Evolutionary conservation across 2,797 vertebrate species (phyloP), one percentile per base, ranked within the genome.

Genomic region (Prionace glauca): DNA sequence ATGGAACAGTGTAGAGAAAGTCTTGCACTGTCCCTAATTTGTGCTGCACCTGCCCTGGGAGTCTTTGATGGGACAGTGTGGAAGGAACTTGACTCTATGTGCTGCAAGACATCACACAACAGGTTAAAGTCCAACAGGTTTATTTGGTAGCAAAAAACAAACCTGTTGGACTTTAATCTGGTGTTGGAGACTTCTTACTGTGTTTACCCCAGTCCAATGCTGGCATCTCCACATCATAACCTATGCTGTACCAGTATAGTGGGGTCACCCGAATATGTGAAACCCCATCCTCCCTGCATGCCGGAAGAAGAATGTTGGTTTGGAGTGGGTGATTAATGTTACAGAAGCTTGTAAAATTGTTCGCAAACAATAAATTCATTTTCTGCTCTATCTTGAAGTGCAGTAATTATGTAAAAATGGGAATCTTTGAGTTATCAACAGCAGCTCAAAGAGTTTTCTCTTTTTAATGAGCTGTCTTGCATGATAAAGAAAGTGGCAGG

Each of bases 391-490:
- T 69, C 62, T 92, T 32, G 41, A 69, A 92, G 65, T 69, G 20
- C 65, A 41, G 90, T 92, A 92, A 36, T 92, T 92, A 92, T 92
- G 90, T 41, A 69, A 92, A 92, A 92, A 69, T 69, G 90, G 69
- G 65, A 41, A 92, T 41, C 62, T 92, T 65, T 69, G 60, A 69
- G 69, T 92, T 92, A 92, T 92, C 90, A 92, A 92, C 3, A 69
- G 90, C 90, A 92, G 18, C n/a, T 24, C n/a, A 41, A 92, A 92
- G 90, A 92, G 65, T 41, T 69, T 14, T 92, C 0, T 67, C 90
- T 41, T 92, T 92, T 92, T 92, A 92, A 92, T 92, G 65, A 92
- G 90, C 65, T 92, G 62, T 69, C 90, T 92, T 92, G 90, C 62
- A 92, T 69, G 65, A 92, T 92, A 41, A 92, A 69, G 65, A 12